phyloP scores from a whole-genome alignment of 2,113 vertebrate genomes.

The Leptobrachium leishanense region DNA sequence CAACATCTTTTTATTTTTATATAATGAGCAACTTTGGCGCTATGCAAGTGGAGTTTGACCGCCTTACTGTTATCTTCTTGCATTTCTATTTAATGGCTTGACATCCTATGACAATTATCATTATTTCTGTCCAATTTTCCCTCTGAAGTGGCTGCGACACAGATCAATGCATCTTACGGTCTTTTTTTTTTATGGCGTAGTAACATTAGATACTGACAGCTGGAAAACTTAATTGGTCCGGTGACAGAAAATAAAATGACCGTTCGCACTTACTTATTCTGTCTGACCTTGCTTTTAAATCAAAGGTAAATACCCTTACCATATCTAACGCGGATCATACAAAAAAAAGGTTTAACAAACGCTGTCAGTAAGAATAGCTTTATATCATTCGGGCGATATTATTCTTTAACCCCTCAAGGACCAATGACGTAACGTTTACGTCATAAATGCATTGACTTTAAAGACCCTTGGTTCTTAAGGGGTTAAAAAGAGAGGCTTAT shows the following conservation, averaged over 20 bases:
- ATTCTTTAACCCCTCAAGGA: neutral
- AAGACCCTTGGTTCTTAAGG: no score
- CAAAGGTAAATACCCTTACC: slow-evolving; percentile 61
- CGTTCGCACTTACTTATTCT: slow-evolving; percentile 53
- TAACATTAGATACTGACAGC: slow-evolving; percentile 62
- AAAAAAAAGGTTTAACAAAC: slow-evolving; percentile 6
- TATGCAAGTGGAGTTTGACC: slow-evolving; percentile 6
- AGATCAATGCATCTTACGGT: slow-evolving; percentile 68
- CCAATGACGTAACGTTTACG: no score
- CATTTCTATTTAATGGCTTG: slow-evolving; percentile 55
- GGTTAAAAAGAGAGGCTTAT: no score
- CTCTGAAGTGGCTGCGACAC: slow-evolving; percentile 60
- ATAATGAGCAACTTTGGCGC: slow-evolving; percentile 16
- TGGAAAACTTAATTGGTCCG: slow-evolving; percentile 72
- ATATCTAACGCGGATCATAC: slow-evolving; percentile 3
- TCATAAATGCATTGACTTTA: no score
- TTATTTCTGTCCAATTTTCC: slow-evolving; percentile 56
- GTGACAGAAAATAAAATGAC: slow-evolving; percentile 65
- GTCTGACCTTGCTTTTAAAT: slow-evolving; percentile 67
- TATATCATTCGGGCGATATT: neutral
- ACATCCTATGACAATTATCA: slow-evolving; percentile 59
- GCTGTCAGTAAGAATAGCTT: neutral
- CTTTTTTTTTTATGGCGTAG: slow-evolving; percentile 58
- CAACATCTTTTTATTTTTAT: slow-evolving; percentile 29
- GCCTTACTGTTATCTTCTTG: slow-evolving; percentile 52